Conservation (phyloP, 2,797 vertebrate genomes). For the Peromyscus attwateri region DNA sequence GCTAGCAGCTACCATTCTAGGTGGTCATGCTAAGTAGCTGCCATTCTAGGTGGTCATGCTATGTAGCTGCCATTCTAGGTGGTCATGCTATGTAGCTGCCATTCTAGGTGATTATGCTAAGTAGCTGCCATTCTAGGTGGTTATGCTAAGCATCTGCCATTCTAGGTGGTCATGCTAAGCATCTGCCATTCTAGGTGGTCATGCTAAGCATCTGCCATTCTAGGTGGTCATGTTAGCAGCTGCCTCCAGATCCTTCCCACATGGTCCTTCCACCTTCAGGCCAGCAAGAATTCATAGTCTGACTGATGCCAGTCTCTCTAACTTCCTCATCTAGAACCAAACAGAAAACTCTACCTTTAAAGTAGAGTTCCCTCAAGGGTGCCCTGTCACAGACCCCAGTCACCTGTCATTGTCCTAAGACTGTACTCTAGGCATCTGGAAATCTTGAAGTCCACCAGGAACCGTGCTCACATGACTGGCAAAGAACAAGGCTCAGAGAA, state of each 20-base stretch:
- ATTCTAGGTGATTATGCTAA: too few relatives aligned
- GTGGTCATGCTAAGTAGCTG: too few relatives aligned
- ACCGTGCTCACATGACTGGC: neutral
- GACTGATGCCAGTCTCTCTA: neutral
- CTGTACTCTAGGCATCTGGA: neutral
- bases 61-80: too few relatives aligned
- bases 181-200: neutral
- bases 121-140: too few relatives aligned
- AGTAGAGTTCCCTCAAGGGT: neutral
- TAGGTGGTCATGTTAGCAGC: neutral
- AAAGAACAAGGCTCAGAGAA: neutral
- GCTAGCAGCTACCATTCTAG: too few relatives aligned
- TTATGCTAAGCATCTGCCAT: too few relatives aligned
- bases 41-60: too few relatives aligned
- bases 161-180: neutral
- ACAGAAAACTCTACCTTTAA: neutral
- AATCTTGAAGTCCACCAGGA: neutral
- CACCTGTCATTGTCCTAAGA: neutral
- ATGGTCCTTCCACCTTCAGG: neutral
- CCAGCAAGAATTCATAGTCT: neutral
- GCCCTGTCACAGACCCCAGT: neutral
- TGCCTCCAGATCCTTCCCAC: neutral
- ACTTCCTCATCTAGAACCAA: slow-evolving; percentile 23
- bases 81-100: too few relatives aligned
- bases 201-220: too few relatives aligned